A percentile compares a stretch with the other conserved stretches of the same genome.
Conservation (phyloP, 2,113 vertebrate genomes). For the Petrocephalus zakoni region DNA sequence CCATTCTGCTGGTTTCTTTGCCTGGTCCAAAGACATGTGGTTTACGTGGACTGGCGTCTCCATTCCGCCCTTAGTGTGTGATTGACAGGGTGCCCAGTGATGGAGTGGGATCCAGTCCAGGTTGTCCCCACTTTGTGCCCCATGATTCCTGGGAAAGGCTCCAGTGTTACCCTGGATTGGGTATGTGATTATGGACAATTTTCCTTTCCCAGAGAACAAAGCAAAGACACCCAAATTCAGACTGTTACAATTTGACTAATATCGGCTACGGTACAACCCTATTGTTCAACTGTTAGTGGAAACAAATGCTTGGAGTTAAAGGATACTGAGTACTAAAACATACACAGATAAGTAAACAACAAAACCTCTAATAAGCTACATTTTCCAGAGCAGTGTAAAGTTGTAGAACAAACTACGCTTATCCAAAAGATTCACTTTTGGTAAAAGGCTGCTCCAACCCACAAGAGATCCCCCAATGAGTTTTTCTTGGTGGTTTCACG, state of each 20-base stretch:
- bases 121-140: background rate
- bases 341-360: background rate
- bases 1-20: background rate
- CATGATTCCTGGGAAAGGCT: background rate
- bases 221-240: background rate
- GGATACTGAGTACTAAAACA: background rate
- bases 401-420: background rate
- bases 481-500: conserved; percentile 18
- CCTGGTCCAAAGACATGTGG: background rate
- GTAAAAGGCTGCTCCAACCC: conserved; percentile 17
- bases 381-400: background rate
- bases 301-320: background rate
- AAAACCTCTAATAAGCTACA: background rate
- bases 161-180: background rate
- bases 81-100: background rate
- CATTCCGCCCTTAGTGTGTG: background rate
- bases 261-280: background rate
- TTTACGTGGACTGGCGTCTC: background rate
- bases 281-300: background rate
- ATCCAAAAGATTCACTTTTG: background rate
- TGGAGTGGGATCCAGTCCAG: background rate
- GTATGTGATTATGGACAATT: background rate
- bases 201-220: background rate
- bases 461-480: background rate
- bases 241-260: background rate